Conservation (phyloP, 2,113 vertebrate genomes). For the Archocentrus centrarchus region DNA sequence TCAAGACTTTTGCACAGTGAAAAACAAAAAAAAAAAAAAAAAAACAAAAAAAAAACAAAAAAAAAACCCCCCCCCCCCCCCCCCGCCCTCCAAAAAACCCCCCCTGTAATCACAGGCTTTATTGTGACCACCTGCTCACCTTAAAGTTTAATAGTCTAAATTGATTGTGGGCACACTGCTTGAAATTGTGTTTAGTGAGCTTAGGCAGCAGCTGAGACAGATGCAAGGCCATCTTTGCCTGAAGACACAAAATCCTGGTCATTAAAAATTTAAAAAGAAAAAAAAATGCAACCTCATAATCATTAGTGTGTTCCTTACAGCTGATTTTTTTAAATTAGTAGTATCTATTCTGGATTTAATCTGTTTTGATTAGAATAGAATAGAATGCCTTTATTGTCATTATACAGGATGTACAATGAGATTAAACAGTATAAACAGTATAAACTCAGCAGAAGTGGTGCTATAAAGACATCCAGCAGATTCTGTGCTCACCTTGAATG, state of each 20-base stretch:
- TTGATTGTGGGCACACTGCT: slow-evolving; percentile 47
- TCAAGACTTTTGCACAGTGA: neutral
- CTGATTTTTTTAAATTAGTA: slow-evolving; percentile 33
- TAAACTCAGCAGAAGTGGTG: neutral
- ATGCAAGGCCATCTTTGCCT: slow-evolving; percentile 41
- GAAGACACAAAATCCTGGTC: slow-evolving; percentile 65
- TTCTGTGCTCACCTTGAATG: neutral
- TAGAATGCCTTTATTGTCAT: no score
- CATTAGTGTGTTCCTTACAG: slow-evolving; percentile 31
- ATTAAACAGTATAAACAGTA: no score
- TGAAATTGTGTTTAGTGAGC: slow-evolving; percentile 51
- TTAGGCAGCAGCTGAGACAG: slow-evolving; percentile 40
- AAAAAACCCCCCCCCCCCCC: no score
- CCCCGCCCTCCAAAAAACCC: no score
- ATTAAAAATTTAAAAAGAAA: slow-evolving; percentile 45
- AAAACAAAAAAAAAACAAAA: no score
- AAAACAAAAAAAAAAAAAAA: no score
- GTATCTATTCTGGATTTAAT: slow-evolving; percentile 15
- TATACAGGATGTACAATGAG: no score
- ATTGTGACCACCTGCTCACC: slow-evolving; percentile 61
- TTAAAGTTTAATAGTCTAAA: slow-evolving; percentile 64
- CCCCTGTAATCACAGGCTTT: slow-evolving; percentile 27
- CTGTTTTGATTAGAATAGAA: no score
- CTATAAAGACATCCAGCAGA: neutral
- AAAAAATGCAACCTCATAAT: slow-evolving; percentile 31